phyloP scores from a whole-genome alignment of 2,797 vertebrate genomes.

The Chloroceryle amazona region DNA sequence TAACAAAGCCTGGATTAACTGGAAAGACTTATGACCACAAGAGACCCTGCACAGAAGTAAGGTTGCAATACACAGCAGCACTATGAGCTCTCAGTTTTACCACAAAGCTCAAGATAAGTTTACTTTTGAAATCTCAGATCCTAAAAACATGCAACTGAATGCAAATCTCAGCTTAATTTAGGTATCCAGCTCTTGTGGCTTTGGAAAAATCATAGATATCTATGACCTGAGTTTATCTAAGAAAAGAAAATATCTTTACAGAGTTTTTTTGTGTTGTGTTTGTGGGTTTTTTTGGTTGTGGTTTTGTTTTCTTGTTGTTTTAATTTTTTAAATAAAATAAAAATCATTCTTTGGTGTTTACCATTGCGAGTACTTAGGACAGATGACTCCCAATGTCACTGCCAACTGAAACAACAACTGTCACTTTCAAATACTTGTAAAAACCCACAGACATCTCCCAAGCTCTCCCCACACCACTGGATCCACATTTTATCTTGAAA shows the following conservation, averaged over 20 bases:
- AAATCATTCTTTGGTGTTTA: conserved; percentile 22
- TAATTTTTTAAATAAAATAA: background rate
- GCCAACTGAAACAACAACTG: conserved; percentile 59
- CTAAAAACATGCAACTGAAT: conserved; percentile 6
- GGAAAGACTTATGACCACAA: conserved; percentile 8
- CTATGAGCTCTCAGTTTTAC: conserved; percentile 19
- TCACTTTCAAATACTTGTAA: conserved; percentile 15
- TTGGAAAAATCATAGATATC: background rate
- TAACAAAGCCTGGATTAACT: conserved; percentile 51
- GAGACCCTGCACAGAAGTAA: conserved; percentile 28
- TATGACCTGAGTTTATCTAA: conserved; percentile 1
- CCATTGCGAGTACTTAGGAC: background rate
- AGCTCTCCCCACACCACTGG: background rate
- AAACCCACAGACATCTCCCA: background rate
- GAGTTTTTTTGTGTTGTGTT: too few species aligned
- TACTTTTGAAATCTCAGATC: conserved; percentile 45
- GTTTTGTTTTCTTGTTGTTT: background rate
- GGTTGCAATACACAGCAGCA: background rate
- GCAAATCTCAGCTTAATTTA: conserved; percentile 45
- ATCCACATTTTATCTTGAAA: conserved; percentile 26
- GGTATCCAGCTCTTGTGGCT: conserved; percentile 16
- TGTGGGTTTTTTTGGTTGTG: too few species aligned
- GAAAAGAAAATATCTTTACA: background rate
- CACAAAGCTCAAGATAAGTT: conserved; percentile 47
- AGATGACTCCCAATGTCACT: conserved; percentile 17